These are phyloP conservation scores for Callipepla californica DNA, from an alignment of 2,113 vertebrate species.

Conservation along the genomic window DNA sequence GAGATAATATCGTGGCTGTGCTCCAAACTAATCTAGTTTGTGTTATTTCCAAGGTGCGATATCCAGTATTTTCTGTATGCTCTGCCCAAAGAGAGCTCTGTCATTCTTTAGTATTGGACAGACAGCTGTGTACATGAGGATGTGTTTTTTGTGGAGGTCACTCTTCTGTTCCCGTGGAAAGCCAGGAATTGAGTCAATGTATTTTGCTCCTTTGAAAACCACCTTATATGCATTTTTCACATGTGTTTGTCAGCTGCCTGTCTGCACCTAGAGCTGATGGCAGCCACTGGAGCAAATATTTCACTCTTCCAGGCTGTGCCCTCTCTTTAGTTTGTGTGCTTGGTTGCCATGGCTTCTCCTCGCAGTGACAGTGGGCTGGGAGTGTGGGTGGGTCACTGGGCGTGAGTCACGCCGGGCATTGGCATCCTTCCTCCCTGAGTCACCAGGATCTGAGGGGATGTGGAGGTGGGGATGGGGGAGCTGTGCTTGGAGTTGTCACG, in stretches of 20 bases:
- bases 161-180: accelerated
- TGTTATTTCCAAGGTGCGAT: not conserved
- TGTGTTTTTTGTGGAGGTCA: not conserved
- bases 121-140: not conserved
- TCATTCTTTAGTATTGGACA: not conserved
- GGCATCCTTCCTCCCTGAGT: not conserved
- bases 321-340: not conserved
- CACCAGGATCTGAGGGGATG: not conserved
- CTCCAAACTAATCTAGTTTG: not conserved
- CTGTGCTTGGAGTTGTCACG: accelerated
- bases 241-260: not conserved
- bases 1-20: not conserved
- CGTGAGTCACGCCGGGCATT: slow-evolving; percentile 4
- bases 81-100: not conserved
- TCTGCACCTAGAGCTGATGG: not conserved
- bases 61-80: not conserved
- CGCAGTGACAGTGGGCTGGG: not conserved
- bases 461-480: not conserved
- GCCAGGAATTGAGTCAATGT: not conserved
- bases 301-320: not conserved
- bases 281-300: slow-evolving; percentile 1
- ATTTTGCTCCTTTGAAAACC: not conserved
- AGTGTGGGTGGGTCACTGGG: slow-evolving; percentile 65
- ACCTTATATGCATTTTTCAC: not conserved
- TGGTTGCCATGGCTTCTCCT: slow-evolving; percentile 45